Evolutionary conservation across 2,797 vertebrate genomes (phyloP).

Genomic region (Helicolenus hilgendorfi): DNA sequence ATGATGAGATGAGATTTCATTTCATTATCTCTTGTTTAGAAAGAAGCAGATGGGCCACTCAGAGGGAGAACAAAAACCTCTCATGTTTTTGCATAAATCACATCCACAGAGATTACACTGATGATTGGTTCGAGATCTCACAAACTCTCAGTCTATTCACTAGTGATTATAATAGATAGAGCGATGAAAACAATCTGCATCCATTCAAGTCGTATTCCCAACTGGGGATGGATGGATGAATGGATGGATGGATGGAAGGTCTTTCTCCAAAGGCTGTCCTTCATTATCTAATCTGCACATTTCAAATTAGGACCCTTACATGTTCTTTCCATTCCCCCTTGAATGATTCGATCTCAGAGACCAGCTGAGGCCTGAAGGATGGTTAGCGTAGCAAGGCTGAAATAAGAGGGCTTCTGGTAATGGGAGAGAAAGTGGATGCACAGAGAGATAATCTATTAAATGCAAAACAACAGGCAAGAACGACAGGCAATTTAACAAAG

Average conservation of each 20-base stretch:
- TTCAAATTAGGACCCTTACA: slow-evolving; percentile 32
- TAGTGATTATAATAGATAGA: not conserved
- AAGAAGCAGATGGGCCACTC: slow-evolving; percentile 12
- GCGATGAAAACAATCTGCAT: slow-evolving; percentile 37
- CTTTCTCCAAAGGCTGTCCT: slow-evolving; percentile 23
- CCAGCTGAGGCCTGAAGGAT: slow-evolving; percentile 40
- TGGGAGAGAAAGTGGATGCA: not conserved
- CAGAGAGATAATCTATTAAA: not conserved
- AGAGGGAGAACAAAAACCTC: slow-evolving; percentile 19
- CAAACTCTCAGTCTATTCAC: not conserved
- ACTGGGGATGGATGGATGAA: not conserved
- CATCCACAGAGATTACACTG: slow-evolving; percentile 4
- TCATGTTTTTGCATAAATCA: slow-evolving; percentile 47
- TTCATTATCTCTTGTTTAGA: slow-evolving; percentile 19
- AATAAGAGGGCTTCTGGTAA: not conserved
- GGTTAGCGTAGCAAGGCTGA: not conserved
- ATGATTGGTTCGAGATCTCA: slow-evolving; percentile 11
- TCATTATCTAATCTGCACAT: slow-evolving; percentile 50
- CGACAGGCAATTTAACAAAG: not conserved
- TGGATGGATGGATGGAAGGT: not conserved
- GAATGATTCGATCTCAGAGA: slow-evolving; percentile 43
- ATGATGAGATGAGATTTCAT: slow-evolving; percentile 6
- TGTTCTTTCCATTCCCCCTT: not conserved
- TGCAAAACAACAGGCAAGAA: not conserved
- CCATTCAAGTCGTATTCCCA: not conserved